Evolutionary conservation across 2,888 invertebrate genomes (phyloP).

Genomic region (Seira ritae): DNA sequence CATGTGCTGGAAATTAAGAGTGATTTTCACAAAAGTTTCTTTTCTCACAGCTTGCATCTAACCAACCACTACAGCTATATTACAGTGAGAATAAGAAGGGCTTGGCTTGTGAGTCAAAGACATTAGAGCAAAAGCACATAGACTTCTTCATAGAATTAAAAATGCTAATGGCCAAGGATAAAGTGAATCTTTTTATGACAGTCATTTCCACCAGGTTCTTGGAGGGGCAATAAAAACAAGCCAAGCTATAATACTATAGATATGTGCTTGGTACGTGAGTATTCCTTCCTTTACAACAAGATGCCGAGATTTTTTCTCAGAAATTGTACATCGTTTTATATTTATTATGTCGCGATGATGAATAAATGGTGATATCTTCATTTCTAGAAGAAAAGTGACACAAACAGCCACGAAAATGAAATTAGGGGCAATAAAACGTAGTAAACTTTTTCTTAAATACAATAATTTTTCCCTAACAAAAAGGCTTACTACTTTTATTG

Average conservation of each 20-base stretch:
- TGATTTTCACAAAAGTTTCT: too few species aligned
- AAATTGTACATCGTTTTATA: too few species aligned
- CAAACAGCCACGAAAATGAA: constrained; percentile 34
- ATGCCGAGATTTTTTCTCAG: too few species aligned
- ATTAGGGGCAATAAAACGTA: constrained; percentile 49
- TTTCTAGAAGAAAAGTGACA: constrained; percentile 24
- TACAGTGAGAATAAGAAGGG: too few species aligned
- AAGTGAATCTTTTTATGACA: constrained; percentile 56
- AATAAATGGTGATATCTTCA: constrained; percentile 27
- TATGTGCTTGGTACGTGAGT: too few species aligned
- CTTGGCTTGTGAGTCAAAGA: too few species aligned
- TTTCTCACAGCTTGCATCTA: too few species aligned
- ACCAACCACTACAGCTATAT: too few species aligned
- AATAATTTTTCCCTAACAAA: not conserved
- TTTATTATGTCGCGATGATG: not conserved
- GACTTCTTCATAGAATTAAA: not conserved
- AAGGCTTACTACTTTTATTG: too few species aligned
- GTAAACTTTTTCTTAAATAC: constrained; percentile 25
- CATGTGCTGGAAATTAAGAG: too few species aligned
- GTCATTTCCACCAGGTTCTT: constrained; percentile 51
- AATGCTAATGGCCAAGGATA: constrained; percentile 33
- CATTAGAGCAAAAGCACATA: too few species aligned
- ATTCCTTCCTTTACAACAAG: too few species aligned
- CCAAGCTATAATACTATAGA: not conserved
- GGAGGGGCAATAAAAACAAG: constrained; percentile 49